These are phyloP conservation scores for Etheostoma perlongum DNA, from an alignment of 2,797 vertebrate species.

Conservation along the genomic window DNA sequence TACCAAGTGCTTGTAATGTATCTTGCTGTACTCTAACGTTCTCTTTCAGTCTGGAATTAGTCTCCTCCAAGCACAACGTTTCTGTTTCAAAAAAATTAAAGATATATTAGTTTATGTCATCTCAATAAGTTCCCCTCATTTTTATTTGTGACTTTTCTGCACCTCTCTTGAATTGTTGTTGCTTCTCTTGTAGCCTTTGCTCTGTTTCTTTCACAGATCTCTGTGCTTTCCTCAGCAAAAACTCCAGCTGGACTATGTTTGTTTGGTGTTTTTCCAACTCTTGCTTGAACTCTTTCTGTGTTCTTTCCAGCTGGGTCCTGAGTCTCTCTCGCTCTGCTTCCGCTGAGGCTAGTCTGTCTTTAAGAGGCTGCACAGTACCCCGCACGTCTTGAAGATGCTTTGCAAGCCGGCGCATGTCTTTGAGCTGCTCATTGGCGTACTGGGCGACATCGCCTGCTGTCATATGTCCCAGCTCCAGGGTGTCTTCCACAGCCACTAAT, in stretches of 20 bases:
- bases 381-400: slow-evolving; percentile 88
- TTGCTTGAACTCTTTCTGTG: slow-evolving; percentile 74
- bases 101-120: slow-evolving; percentile 2
- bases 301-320: slow-evolving; percentile 72
- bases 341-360: slow-evolving; percentile 74
- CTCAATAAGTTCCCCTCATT: neutral
- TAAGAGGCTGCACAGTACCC: slow-evolving; percentile 84
- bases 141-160: slow-evolving; percentile 22
- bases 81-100: slow-evolving; percentile 65
- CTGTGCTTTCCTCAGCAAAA: slow-evolving; percentile 72
- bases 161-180: slow-evolving; percentile 85
- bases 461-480: slow-evolving; percentile 78
- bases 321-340: slow-evolving; percentile 80
- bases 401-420: slow-evolving; percentile 86
- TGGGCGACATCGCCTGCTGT: slow-evolving; percentile 85
- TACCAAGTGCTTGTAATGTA: slow-evolving; percentile 85
- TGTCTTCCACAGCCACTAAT: slow-evolving; percentile 81
- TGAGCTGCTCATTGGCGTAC: slow-evolving; percentile 90
- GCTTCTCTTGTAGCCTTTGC: slow-evolving; percentile 79
- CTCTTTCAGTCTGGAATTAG: slow-evolving; percentile 76
- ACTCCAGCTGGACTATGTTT: slow-evolving; percentile 79
- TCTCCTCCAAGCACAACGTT: slow-evolving; percentile 64
- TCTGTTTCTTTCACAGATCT: slow-evolving; percentile 72
- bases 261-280: slow-evolving; percentile 72
- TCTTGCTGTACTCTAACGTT: slow-evolving; percentile 81